phyloP scores from a whole-genome alignment of 2,113 vertebrate genomes.

The Tiliqua scincoides region DNA sequence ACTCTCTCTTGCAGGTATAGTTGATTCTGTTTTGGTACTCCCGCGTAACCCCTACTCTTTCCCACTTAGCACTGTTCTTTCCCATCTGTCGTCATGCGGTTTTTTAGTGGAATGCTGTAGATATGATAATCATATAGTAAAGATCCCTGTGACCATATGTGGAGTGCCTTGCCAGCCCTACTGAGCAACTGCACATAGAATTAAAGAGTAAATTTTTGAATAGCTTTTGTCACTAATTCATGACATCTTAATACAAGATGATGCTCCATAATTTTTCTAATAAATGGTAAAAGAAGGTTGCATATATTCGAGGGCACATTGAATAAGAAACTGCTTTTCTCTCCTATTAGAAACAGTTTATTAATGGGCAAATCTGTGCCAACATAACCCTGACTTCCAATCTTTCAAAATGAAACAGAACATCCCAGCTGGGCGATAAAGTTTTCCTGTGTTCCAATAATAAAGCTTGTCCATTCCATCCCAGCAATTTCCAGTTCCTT shows the following conservation, averaged over 20 bases:
- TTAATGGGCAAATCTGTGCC: conserved; percentile 56
- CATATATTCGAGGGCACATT: conserved; percentile 33
- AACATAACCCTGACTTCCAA: conserved; percentile 64
- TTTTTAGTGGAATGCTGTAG: not conserved
- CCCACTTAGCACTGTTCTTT: not conserved
- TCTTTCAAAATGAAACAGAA: conserved; percentile 77
- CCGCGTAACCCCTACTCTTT: not conserved
- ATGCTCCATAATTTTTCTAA: not conserved
- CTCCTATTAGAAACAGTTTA: conserved; percentile 47
- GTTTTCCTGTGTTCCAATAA: conserved; percentile 85
- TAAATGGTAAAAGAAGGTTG: not conserved
- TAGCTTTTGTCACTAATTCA: not conserved
- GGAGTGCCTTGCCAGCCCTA: not conserved
- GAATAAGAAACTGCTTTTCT: conserved; percentile 41
- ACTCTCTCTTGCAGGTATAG: not conserved
- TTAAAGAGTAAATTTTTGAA: not conserved
- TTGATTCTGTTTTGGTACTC: not conserved
- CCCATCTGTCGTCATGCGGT: not conserved
- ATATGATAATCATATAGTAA: not conserved
- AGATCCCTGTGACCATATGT: not conserved
- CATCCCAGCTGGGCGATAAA: conserved; percentile 81
- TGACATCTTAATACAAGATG: not conserved
- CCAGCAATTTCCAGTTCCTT: conserved; percentile 83
- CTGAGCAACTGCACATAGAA: not conserved
- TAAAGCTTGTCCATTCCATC: conserved; percentile 68